Evolutionary conservation across 1,140 invertebrate species (phyloP).

Genomic region (Cardiocondyla obscurior): DNA sequence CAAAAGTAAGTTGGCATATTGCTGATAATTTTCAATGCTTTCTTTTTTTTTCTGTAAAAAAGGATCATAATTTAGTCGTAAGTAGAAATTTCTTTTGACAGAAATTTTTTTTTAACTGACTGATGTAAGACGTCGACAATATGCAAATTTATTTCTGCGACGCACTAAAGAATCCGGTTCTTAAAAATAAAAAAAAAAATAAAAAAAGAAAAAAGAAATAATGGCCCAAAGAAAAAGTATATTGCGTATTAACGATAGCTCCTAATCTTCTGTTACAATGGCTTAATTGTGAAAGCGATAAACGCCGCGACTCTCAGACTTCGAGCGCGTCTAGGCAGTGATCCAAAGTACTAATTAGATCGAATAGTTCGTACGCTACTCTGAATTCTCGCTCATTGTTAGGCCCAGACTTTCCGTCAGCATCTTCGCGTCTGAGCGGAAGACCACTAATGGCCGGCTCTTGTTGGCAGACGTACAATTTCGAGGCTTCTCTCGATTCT

Average conservation of each 20-base stretch:
- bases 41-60: not conserved
- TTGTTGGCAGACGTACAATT: constrained; percentile 53
- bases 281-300: constrained; percentile 7
- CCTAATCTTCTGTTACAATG: not conserved
- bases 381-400: constrained; percentile 32
- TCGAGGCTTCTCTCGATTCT: constrained; percentile 11
- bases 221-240: not conserved
- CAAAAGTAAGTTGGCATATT: constrained; percentile 3
- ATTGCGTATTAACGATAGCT: not conserved
- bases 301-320: not conserved
- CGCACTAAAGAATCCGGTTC: not conserved
- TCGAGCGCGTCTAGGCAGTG: constrained; percentile 13
- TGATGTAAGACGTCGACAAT: not conserved
- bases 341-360: constrained; percentile 55
- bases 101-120: not conserved
- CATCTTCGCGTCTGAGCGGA: constrained; percentile 40
- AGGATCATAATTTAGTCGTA: not conserved
- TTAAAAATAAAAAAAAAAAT: not conserved
- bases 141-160: not conserved
- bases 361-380: constrained; percentile 25
- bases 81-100: not conserved
- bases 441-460: constrained; percentile 45
- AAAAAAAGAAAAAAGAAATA: not conserved
- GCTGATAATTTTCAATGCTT: not conserved
- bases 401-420: constrained; percentile 51